Base-by-base conservation (phyloP, 2,797 vertebrate genomes). In the Euphonia xanthogaster region DNA sequence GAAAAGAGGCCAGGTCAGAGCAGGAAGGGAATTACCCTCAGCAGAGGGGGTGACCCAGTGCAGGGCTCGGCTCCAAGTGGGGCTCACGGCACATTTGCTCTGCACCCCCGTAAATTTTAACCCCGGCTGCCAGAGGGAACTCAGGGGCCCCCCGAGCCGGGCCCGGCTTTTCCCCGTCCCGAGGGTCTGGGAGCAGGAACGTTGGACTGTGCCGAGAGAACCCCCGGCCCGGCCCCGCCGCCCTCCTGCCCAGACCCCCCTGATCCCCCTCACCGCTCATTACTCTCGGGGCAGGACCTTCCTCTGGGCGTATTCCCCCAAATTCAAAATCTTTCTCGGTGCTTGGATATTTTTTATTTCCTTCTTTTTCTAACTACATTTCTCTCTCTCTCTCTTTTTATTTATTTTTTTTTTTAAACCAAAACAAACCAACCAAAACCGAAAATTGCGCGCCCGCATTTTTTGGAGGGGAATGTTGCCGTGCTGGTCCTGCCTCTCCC, bases 331-430 rank as follows among this genome's bases (percentile, higher is more conserved):
- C 47, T 55, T 90, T 66, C 37, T 86, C 23, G 2, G 14, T 40
- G 37, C n/a, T 67, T 17, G 24, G 10, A 4, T 33, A 14, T 27
- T 68, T 35, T 35, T 54, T 8, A 2, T 30, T 42, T 8, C 18
- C 5, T 20, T 35, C 1, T 6, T 28, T 39, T 10, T 15, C 2
- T 12, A 0, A 24, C 4, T n/a, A 0, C 15, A 4, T 47, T 2
- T 39, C 6, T 19, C 7, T 13, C 5, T 9, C 1, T 23, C 6
- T 6, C 1, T 10, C 3, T 7, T 1, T 19, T 3, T 31, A 2
- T 7, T 8, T 14, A 7, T 12, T 10, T 3, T 1, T 6, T 39
- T 14, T 33, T 39, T 6, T 7, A 19, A 33, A 18, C 25, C 23
- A 21, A 80, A 80, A 1, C 68, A 37, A 92, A 33, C 3, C 3